Conservation (phyloP, 1,140 invertebrate genomes). For the Anadara kagoshimensis region DNA sequence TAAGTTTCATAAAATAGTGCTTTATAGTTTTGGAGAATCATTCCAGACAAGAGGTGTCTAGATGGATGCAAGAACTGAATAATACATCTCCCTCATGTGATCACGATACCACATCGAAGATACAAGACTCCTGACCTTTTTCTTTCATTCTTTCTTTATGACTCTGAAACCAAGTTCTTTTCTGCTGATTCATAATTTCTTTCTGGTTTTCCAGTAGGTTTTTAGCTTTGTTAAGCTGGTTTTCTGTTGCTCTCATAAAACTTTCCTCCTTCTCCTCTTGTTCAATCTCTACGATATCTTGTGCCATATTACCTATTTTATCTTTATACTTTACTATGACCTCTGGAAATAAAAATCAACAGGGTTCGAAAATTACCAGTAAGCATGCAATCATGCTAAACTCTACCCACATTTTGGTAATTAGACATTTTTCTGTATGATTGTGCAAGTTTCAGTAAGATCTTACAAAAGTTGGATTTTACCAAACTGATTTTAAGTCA, state of each 20-base stretch:
- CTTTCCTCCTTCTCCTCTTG: conserved; percentile 90
- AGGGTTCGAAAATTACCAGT: neutral
- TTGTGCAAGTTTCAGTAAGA: too few species aligned
- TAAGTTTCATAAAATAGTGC: too few species aligned
- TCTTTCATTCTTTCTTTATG: conserved; percentile 86
- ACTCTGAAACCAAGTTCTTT: conserved; percentile 91
- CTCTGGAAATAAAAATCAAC: conserved; percentile 75
- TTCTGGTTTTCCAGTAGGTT: conserved; percentile 80
- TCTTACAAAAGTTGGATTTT: too few species aligned
- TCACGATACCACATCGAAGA: too few species aligned
- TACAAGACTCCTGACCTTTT: conserved; percentile 78
- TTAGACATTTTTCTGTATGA: too few species aligned
- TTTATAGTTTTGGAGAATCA: too few species aligned
- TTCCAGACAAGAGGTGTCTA: too few species aligned
- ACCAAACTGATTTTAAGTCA: too few species aligned
- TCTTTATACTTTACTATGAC: conserved; percentile 91
- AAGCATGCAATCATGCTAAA: too few species aligned
- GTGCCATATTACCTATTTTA: conserved; percentile 83
- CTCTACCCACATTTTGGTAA: too few species aligned
- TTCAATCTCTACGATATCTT: conserved; percentile 86
- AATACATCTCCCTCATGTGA: too few species aligned
- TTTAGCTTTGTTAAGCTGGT: conserved; percentile 86
- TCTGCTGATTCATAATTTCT: conserved; percentile 63
- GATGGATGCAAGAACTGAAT: too few species aligned
- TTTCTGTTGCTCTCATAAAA: conserved; percentile 88